phyloP scores from a whole-genome alignment of 1,140 invertebrate genomes.

The Meteorus sp. region DNA sequence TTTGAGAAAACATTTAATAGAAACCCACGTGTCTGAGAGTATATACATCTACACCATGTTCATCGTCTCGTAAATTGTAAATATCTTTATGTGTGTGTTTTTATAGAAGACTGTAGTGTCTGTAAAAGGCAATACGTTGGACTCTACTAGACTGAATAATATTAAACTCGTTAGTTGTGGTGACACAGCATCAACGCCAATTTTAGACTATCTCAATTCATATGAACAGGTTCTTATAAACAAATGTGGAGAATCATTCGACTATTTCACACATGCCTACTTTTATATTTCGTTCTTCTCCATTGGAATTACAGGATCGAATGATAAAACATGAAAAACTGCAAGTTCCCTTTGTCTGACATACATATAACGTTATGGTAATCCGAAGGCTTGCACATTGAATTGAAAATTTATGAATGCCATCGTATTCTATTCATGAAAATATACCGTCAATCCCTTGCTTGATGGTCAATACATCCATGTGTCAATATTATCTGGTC shows the following conservation, averaged over 20 bases:
- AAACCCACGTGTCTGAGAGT: too few species aligned
- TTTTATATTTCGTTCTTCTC: background rate
- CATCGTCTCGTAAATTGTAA: too few species aligned
- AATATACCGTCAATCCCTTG: constrained; percentile 18
- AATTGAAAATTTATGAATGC: too few species aligned
- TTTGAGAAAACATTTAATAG: too few species aligned
- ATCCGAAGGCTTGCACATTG: constrained; percentile 16
- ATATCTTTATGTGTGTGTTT: too few species aligned
- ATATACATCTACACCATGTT: too few species aligned
- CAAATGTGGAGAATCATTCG: too few species aligned
- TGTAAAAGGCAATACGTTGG: constrained; percentile 21
- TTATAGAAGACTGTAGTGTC: too few species aligned
- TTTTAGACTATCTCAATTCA: constrained; percentile 14
- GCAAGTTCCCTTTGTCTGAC: constrained; percentile 5
- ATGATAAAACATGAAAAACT: constrained; percentile 23
- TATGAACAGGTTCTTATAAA: too few species aligned
- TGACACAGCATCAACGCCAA: constrained; percentile 24
- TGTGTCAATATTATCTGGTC: too few species aligned
- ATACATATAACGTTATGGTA: constrained; percentile 20
- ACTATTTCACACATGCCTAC: too few species aligned
- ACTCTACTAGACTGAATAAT: constrained; percentile 16
- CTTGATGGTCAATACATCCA: constrained; percentile 14
- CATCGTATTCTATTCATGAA: constrained; percentile 7
- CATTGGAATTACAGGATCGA: background rate
- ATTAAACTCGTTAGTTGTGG: constrained; percentile 15